Percentiles rank a stretch among this genome's conserved stretches.
Evolutionary conservation across 2,113 vertebrate genomes (phyloP).

Genomic region (Panthera tigris): DNA sequence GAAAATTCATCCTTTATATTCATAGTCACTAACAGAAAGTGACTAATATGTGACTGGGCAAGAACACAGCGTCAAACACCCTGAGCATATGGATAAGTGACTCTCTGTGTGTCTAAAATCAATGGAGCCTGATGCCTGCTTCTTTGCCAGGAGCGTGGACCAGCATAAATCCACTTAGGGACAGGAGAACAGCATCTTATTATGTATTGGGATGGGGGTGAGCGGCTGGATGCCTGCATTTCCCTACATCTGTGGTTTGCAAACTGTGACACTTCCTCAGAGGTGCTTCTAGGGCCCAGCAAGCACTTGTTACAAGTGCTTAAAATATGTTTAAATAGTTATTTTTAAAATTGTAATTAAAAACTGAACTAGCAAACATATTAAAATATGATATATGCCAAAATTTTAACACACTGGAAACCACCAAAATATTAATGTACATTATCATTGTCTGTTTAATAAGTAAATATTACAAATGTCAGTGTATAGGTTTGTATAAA

Average conservation of each 20-base stretch:
- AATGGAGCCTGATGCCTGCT: constrained; percentile 51
- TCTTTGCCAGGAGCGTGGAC: constrained; percentile 50
- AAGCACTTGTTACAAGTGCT: not conserved
- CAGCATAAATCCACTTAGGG: constrained; percentile 62
- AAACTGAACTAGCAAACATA: not conserved
- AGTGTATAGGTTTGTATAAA: not conserved
- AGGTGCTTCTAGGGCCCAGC: not conserved
- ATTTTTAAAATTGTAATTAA: constrained; percentile 24
- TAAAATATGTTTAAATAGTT: constrained; percentile 21
- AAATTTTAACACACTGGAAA: not conserved
- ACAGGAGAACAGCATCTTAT: not conserved
- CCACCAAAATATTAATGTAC: not conserved
- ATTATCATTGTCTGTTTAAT: not conserved
- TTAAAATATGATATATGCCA: not conserved
- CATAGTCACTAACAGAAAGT: constrained; percentile 68
- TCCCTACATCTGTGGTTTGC: not conserved
- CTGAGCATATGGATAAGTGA: constrained; percentile 71
- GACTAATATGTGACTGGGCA: constrained; percentile 72
- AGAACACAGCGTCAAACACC: constrained; percentile 47
- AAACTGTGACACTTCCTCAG: not conserved
- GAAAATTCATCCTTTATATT: constrained; percentile 73
- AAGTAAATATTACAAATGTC: not conserved
- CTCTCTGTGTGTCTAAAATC: constrained; percentile 60
- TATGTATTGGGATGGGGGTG: rapidly evolving
- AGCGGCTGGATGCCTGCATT: not conserved